A percentile compares a stretch with the other conserved stretches of the same genome.
These are phyloP conservation scores for Palloptera scutellata DNA, from an alignment of 2,888 invertebrate species.

Conservation along the genomic window DNA sequence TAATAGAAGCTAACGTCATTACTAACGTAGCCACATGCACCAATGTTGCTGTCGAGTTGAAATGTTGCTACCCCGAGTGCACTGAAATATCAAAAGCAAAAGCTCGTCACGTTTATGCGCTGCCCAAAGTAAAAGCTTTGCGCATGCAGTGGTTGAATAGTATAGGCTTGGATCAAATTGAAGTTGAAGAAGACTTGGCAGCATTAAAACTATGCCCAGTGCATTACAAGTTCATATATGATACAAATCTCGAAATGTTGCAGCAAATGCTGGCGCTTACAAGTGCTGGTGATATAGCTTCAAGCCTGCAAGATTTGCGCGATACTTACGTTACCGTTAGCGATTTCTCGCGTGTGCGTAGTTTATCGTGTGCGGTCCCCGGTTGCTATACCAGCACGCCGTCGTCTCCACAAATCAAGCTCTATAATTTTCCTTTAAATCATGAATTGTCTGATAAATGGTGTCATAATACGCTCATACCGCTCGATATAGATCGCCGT, in stretches of 20 bases:
- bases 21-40: too few species aligned
- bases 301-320: slow-evolving; percentile 21
- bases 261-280: slow-evolving; percentile 5
- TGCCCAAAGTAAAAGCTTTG: slow-evolving; percentile 41
- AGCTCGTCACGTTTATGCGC: slow-evolving; percentile 30
- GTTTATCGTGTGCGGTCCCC: slow-evolving; percentile 44
- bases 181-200: background rate
- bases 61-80: slow-evolving; percentile 48
- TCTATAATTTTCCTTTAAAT: slow-evolving; percentile 47
- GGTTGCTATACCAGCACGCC: slow-evolving; percentile 37
- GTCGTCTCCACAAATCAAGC: slow-evolving; percentile 22
- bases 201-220: slow-evolving; percentile 44
- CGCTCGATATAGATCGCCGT: slow-evolving; percentile 39
- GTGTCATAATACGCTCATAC: slow-evolving; percentile 47
- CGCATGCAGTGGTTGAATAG: slow-evolving; percentile 33
- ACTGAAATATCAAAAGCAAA: slow-evolving; percentile 28
- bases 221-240: slow-evolving; percentile 46
- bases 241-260: slow-evolving; percentile 36
- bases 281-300: background rate
- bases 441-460: slow-evolving; percentile 47
- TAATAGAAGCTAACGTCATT: too few species aligned
- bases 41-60: background rate
- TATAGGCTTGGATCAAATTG: slow-evolving; percentile 5
- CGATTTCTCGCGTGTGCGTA: slow-evolving; percentile 39
- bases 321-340: slow-evolving; percentile 26